Evolutionary conservation across 2,113 vertebrate genomes (phyloP), one percentile per base, ranked within the genome.

Genomic region (Lipotes vexillifer): DNA sequence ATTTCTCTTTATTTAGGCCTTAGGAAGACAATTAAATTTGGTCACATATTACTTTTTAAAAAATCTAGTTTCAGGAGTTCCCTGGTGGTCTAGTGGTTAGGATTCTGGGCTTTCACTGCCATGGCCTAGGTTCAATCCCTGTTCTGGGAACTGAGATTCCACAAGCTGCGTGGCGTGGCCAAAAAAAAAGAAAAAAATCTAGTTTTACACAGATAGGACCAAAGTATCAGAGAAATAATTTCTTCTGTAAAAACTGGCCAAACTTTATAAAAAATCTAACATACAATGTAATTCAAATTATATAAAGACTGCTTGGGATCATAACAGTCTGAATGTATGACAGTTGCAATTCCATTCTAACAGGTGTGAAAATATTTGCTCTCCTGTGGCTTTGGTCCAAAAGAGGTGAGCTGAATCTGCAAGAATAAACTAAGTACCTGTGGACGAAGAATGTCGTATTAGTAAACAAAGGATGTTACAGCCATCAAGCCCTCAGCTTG

Each of bases 1-100:
- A 94, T 97, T 97, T 96, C 57, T 96, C 91, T 97, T 96, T 97
- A 96, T 95, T 97, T 96, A 96, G 89, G 96, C 81, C 88, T 96
- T 97, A 20, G 69, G 84, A 74, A 96, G 36, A 95, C 90, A 95
- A 92, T 44, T 57, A 97, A 97, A 82, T 97, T 95, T 97, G 95
- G 92, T 97, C 96, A 98, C 96, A 95, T 85, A 85, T 75, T 94
- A 96, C 77, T 44, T 90, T 33, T 85, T 18, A 7, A 0, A 74
- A 74, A 74, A 74, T 74, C 25, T 44, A 74, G 71, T 74, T 44
- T 74, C 8, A 14, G 71, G 41, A 21, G 7, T 44, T 33, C 63
- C 31, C 63, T 66, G 63, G 31, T 65, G 63, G 29, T 66, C 25
- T 74, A 29, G 14, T 74, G 71, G 15, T 74, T 74, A 74, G 71